These are phyloP conservation scores for Aphelenchoides bicaudatus DNA, from an alignment of 2,888 invertebrate species.

Conservation along the genomic window DNA sequence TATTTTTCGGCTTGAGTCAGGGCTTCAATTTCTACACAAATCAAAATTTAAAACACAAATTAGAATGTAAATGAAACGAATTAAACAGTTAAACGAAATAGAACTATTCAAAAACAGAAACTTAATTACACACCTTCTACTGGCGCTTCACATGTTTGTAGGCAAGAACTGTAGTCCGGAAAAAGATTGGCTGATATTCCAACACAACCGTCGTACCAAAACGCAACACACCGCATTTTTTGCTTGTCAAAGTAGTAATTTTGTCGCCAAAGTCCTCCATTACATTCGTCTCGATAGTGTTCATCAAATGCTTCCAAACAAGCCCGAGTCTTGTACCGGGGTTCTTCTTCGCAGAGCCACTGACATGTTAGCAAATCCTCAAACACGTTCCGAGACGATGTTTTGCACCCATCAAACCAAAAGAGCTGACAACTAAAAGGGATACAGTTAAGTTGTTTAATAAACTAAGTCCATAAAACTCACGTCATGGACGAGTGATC, in stretches of 20 bases:
- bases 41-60: no score
- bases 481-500: constrained; percentile 55
- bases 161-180: constrained; percentile 47
- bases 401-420: constrained; percentile 51
- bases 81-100: no score
- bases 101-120: no score
- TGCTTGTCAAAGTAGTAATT: constrained; percentile 53
- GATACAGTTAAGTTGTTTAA: constrained; percentile 10
- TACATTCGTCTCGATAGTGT: constrained; percentile 54
- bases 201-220: constrained; percentile 58
- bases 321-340: constrained; percentile 51
- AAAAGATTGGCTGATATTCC: constrained; percentile 52
- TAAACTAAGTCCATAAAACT: constrained; percentile 33
- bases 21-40: no score
- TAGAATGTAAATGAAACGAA: no score
- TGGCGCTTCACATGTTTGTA: constrained; percentile 50
- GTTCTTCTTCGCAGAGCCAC: constrained; percentile 57
- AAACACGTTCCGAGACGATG: constrained; percentile 50
- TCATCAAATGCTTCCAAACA: constrained; percentile 57
- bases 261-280: constrained; percentile 56
- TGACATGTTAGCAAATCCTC: constrained; percentile 56
- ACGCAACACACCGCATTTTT: constrained; percentile 43
- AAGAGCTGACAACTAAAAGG: constrained; percentile 32
- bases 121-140: constrained; percentile 33
- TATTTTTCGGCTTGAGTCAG: no score